These are phyloP conservation scores for Drosophila fuyamai DNA, from an alignment of 1,140 invertebrate genomes.

Conservation along the genomic window DNA sequence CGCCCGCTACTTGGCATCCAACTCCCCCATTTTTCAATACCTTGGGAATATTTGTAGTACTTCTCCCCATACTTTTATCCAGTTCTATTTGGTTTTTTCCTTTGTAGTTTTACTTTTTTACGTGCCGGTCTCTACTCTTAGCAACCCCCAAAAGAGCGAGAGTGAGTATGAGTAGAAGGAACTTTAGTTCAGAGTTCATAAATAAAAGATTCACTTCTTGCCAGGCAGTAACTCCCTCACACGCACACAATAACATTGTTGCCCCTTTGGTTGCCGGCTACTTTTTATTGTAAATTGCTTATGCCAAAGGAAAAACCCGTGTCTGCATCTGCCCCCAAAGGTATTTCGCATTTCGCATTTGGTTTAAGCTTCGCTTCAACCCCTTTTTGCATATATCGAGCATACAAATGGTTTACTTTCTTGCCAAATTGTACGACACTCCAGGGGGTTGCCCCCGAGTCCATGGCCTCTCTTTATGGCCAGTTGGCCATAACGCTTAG, in stretches of 20 bases:
- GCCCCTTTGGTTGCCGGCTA: conserved; percentile 56
- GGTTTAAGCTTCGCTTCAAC: conserved; percentile 30
- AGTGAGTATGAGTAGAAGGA: conserved; percentile 4
- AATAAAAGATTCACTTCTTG: conserved; percentile 77
- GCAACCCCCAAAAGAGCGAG: conserved; percentile 47
- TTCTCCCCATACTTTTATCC: conserved; percentile 6
- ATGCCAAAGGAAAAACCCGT: conserved; percentile 61
- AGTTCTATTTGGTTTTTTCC: conserved; percentile 10
- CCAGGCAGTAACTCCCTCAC: conserved; percentile 16
- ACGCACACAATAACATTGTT: conserved; percentile 55
- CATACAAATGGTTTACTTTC: conserved; percentile 64
- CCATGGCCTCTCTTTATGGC: conserved; percentile 31
- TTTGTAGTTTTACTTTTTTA: conserved; percentile 65
- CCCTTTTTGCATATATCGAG: conserved; percentile 46
- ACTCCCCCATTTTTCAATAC: conserved; percentile 15
- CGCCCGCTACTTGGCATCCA: neutral
- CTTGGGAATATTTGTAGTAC: conserved; percentile 31
- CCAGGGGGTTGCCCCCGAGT: conserved; percentile 51
- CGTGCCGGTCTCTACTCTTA: conserved; percentile 39
- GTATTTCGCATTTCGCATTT: conserved; percentile 45
- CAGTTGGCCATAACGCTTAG: conserved; percentile 68
- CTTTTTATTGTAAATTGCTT: conserved; percentile 83
- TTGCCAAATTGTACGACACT: conserved; percentile 80
- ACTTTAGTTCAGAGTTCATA: conserved; percentile 67
- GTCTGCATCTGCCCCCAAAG: conserved; percentile 62